phyloP scores from a whole-genome alignment of 1,140 invertebrate genomes.

The Heliconius melpomene region DNA sequence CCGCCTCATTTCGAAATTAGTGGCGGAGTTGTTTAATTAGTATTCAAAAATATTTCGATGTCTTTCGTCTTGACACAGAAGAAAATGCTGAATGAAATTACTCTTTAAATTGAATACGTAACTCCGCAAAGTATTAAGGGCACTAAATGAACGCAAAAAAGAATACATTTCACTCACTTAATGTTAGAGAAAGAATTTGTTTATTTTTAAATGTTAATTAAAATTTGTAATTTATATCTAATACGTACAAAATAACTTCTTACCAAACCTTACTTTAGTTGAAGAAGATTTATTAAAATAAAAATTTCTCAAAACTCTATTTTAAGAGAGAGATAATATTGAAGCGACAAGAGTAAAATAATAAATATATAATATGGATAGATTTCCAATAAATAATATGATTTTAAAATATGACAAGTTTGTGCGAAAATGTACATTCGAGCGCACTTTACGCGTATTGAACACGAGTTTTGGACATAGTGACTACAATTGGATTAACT shows the following conservation, averaged over 20 bases:
- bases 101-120: neutral
- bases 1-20: slow-evolving; percentile 58
- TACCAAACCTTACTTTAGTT: too few relatives aligned
- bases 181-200: neutral
- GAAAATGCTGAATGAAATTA: slow-evolving; percentile 27
- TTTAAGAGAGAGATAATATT: too few relatives aligned
- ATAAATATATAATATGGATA: neutral
- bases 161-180: neutral
- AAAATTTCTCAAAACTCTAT: too few relatives aligned
- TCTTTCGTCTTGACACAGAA: slow-evolving; percentile 42
- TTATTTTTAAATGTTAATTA: neutral
- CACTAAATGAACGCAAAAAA: neutral
- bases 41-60: slow-evolving; percentile 69
- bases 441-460: slow-evolving; percentile 64
- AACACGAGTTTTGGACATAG: slow-evolving; percentile 62
- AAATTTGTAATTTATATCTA: too few relatives aligned
- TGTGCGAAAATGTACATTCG: slow-evolving; percentile 55
- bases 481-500: slow-evolving; percentile 69
- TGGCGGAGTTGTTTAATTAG: slow-evolving; percentile 57
- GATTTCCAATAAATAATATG: slow-evolving; percentile 14
- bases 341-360: neutral
- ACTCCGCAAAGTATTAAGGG: neutral
- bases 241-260: neutral
- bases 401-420: slow-evolving; percentile 22
- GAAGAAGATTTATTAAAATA: too few relatives aligned